These are phyloP conservation scores for Lasioglossum morio DNA, from an alignment of 2,888 invertebrate genomes.

Conservation along the genomic window DNA sequence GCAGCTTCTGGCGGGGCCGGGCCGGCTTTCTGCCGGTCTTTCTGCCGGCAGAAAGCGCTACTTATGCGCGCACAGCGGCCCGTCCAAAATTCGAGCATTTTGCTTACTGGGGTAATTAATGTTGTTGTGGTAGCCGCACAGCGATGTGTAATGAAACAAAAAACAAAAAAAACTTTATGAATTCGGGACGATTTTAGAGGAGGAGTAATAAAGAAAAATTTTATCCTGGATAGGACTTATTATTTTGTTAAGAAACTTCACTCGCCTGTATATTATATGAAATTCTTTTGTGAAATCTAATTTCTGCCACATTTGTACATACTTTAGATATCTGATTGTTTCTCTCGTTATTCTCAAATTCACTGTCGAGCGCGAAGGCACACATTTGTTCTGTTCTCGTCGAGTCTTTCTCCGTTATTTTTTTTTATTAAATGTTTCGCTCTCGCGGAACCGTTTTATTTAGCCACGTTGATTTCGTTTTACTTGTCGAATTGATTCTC, in stretches of 20 bases:
- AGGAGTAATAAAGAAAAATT: conserved; percentile 83
- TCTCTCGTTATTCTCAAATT: conserved; percentile 73
- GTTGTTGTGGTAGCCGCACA: conserved; percentile 84
- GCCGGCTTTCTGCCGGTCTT: too few relatives aligned
- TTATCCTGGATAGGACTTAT: conserved; percentile 81
- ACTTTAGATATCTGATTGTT: conserved; percentile 65
- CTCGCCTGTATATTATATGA: conserved; percentile 70
- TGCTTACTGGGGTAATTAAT: conserved; percentile 78
- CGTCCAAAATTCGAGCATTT: too few relatives aligned
- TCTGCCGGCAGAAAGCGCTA: too few relatives aligned
- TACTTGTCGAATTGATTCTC: conserved; percentile 4
- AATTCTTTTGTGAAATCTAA: conserved; percentile 65
- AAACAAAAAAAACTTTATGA: conserved; percentile 74
- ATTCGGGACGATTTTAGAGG: conserved; percentile 82
- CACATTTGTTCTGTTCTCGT: not conserved
- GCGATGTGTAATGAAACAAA: conserved; percentile 80
- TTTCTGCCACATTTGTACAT: conserved; percentile 70
- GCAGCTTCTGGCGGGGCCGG: too few relatives aligned
- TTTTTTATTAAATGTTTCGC: not conserved
- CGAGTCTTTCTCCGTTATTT: not conserved
- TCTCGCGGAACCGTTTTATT: not conserved
- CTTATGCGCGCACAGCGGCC: too few relatives aligned
- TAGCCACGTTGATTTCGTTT: not conserved
- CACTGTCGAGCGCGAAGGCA: conserved; percentile 37
- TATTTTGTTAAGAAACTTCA: conserved; percentile 74